phyloP scores from a whole-genome alignment of 64 coral and sea anemone genomes.

The Pocillopora damicornis region DNA sequence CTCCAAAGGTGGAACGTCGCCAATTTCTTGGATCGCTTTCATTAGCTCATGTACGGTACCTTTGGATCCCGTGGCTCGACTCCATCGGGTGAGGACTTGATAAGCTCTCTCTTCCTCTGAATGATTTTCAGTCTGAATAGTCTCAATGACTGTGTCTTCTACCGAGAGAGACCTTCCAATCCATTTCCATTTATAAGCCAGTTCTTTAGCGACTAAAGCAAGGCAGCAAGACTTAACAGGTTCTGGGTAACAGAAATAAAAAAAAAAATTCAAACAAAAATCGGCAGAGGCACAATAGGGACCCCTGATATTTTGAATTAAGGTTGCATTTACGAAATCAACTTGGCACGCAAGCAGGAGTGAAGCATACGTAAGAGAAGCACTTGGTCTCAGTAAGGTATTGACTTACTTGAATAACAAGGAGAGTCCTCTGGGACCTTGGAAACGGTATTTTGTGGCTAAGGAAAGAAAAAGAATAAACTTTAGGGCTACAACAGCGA shows the following conservation, averaged over 20 bases:
- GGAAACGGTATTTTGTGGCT: neutral
- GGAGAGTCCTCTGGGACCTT: conserved; percentile 16
- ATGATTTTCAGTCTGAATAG: neutral
- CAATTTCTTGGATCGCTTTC: neutral
- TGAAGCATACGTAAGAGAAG: too few relatives aligned
- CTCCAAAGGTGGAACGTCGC: neutral
- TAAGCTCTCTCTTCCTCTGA: neutral
- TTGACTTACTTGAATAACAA: conserved; percentile 1
- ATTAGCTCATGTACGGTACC: neutral
- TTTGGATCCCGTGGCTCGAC: neutral
- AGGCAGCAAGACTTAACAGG: neutral
- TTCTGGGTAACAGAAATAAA: neutral
- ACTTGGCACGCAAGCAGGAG: too few relatives aligned
- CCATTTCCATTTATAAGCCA: neutral
- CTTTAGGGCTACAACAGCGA: neutral
- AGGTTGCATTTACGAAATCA: too few relatives aligned
- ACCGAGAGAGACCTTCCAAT: conserved; percentile 9
- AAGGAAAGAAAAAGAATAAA: neutral
- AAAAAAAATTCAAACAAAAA: too few relatives aligned
- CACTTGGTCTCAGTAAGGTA: too few relatives aligned
- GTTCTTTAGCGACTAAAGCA: conserved; percentile 7
- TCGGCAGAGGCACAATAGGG: neutral
- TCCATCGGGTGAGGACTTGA: neutral
- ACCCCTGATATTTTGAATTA: neutral
- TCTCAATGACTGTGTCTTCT: neutral